A percentile compares a stretch with the other conserved stretches of the same genome.
Conservation (phyloP, 2,797 vertebrate species). For the Halcyon smyrnensis region DNA sequence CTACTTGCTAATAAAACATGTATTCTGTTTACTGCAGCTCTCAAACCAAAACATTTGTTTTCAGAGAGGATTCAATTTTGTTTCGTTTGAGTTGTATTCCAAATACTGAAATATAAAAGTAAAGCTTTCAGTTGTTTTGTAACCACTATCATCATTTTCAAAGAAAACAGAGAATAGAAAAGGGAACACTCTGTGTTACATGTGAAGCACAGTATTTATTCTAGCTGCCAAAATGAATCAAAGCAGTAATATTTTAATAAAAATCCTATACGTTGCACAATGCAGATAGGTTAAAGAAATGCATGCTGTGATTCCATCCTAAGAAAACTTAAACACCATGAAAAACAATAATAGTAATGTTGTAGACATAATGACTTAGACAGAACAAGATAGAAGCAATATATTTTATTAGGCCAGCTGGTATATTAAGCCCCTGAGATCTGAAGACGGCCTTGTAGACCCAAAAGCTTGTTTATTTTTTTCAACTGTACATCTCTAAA, state of each 20-base stretch:
- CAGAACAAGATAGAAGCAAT: background rate
- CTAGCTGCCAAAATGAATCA: constrained; percentile 7
- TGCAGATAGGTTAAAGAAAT: constrained; percentile 9
- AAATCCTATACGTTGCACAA: background rate
- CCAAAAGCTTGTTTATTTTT: background rate
- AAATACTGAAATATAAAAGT: background rate
- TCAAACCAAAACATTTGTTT: background rate
- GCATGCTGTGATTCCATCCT: background rate
- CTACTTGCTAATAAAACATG: background rate
- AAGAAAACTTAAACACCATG: constrained; percentile 1
- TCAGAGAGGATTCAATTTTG: background rate
- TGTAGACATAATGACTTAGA: background rate
- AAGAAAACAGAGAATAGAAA: background rate
- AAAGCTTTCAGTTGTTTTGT: background rate
- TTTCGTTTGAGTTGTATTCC: background rate
- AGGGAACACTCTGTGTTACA: background rate
- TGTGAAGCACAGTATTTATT: background rate
- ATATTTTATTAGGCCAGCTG: constrained; percentile 4
- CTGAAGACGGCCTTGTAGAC: background rate
- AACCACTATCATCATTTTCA: background rate
- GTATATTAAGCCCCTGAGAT: background rate
- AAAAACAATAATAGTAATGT: background rate
- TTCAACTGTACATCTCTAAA: background rate
- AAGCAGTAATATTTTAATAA: constrained; percentile 26
- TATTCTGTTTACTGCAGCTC: background rate